These are phyloP conservation scores for Agrypnus murinus DNA, from an alignment of 2,888 invertebrate species.

Conservation along the genomic window DNA sequence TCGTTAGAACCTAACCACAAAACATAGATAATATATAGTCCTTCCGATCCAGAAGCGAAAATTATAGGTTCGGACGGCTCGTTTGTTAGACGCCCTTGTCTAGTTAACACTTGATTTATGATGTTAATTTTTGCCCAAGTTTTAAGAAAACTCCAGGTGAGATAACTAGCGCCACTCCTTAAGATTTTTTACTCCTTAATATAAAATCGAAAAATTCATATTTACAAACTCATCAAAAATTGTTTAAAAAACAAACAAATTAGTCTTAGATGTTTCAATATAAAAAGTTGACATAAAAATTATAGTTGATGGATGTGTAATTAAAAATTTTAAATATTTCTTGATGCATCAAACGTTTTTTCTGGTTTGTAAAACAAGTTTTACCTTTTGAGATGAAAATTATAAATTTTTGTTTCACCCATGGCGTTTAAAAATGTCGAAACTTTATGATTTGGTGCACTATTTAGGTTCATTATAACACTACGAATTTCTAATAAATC, in stretches of 20 bases:
- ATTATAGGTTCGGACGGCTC: constrained; percentile 46
- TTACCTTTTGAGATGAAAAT: not conserved
- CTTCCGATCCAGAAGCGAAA: constrained; percentile 51
- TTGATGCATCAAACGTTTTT: too few species aligned
- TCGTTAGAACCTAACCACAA: constrained; percentile 19
- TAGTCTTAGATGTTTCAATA: too few species aligned
- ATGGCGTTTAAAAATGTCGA: constrained; percentile 8
- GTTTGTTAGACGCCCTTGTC: constrained; percentile 48
- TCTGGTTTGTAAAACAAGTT: too few species aligned
- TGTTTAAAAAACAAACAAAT: too few species aligned
- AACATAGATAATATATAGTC: constrained; percentile 54
- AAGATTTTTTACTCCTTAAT: too few species aligned
- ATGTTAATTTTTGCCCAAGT: constrained; percentile 27
- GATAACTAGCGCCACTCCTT: constrained; percentile 3
- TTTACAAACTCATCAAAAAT: too few species aligned
- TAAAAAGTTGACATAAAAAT: too few species aligned
- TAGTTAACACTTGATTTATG: constrained; percentile 47
- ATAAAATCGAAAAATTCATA: too few species aligned
- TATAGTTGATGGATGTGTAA: too few species aligned
- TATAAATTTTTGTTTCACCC: constrained; percentile 3
- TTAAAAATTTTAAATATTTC: too few species aligned
- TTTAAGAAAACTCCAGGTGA: constrained; percentile 33
- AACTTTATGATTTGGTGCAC: constrained; percentile 29
- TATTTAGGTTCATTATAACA: constrained; percentile 47
- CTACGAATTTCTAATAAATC: constrained; percentile 41